Percentiles rank a stretch among this genome's conserved stretches.
These are phyloP conservation scores for Perccottus glenii DNA, from an alignment of 2,113 vertebrate species.

Conservation along the genomic window DNA sequence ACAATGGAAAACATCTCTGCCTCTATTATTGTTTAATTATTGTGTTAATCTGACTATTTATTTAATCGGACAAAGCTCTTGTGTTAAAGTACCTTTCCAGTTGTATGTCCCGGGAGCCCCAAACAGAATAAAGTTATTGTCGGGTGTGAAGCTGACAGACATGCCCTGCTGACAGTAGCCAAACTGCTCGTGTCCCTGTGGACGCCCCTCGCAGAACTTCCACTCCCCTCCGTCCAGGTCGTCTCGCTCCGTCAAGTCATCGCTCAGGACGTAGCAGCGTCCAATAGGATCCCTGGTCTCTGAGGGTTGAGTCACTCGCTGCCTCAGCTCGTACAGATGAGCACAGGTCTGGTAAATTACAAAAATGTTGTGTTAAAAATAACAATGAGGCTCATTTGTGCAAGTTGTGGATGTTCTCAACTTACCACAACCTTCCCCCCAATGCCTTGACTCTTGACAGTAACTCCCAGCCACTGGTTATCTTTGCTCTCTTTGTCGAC, in stretches of 20 bases:
- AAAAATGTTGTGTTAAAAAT: neutral
- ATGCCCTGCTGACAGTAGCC: conserved; percentile 96
- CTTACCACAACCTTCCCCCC: conserved; percentile 96
- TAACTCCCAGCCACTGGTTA: conserved; percentile 96
- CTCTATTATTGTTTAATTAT: too few species aligned
- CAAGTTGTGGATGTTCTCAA: conserved; percentile 21
- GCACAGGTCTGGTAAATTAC: conserved; percentile 84
- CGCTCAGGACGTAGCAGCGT: conserved; percentile 92
- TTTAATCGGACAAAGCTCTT: too few species aligned
- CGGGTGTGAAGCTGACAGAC: conserved; percentile 89
- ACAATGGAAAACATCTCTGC: too few species aligned
- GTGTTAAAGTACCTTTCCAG: conserved; percentile 87
- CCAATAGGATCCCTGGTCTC: conserved; percentile 93
- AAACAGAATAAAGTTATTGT: conserved; percentile 90
- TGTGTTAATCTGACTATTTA: too few species aligned
- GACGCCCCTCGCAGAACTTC: conserved; percentile 94
- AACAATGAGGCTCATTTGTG: neutral
- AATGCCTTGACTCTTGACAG: conserved; percentile 90
- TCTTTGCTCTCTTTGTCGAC: conserved; percentile 88
- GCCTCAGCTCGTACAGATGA: conserved; percentile 90
- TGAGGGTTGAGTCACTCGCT: conserved; percentile 84
- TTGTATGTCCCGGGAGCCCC: conserved; percentile 95
- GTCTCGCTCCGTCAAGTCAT: conserved; percentile 86
- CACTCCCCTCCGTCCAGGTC: conserved; percentile 93
- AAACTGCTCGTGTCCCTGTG: conserved; percentile 92